Base-by-base conservation (phyloP, 1,140 invertebrate genomes). In the Lordiphosa clarofinis region DNA sequence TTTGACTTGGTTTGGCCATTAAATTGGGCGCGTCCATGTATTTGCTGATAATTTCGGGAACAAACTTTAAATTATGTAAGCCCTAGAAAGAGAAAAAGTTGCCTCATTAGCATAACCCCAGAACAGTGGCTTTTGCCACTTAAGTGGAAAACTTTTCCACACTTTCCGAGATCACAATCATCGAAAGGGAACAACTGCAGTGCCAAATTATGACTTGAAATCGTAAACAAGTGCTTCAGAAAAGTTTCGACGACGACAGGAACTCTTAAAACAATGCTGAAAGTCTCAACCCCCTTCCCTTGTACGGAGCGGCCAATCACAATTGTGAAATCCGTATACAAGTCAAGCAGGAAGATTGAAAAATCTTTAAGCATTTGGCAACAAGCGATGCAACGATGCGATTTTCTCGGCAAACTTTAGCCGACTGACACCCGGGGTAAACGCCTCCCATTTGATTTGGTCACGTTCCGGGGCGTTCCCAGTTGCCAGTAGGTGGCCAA, bases 141-240 rank as follows among this genome's bases (percentile, higher is more conserved):
- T 39, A 66, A 82, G 76, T 82, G 76, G 78, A 76, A 82, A 82
- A 82, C 38, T 82, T 79, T 82, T 58, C 7, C 65, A 52, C 49
- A 67, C 56, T 53, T 37, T 40, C 38, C 12, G 33, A 73, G 71
- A 58, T 73, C 54, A 54, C 66, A 57, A 69, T 70, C 64, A 73
- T 61, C 69, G 38, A 38, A 36, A 19, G 36, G 43, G 56, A 47
- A 28, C 54, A 40, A 49, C 38, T 15, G 21, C 13, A 49, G 35
- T 28, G 39, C 37, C 54, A 82, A 81, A 81, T 82, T 81, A 81
- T 81, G 76, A 68, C 76, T 81, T 82, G 62, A 81, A 76, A 82
- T 76, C 62, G 67, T 82, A 82, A 82, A 84, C 76, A 82, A 82
- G 76, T 82, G 78, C 76, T 82, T 75, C 57, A 73, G 52, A 9